Base-by-base conservation (phyloP, 2,888 invertebrate species). In the Morpho achilles region DNA sequence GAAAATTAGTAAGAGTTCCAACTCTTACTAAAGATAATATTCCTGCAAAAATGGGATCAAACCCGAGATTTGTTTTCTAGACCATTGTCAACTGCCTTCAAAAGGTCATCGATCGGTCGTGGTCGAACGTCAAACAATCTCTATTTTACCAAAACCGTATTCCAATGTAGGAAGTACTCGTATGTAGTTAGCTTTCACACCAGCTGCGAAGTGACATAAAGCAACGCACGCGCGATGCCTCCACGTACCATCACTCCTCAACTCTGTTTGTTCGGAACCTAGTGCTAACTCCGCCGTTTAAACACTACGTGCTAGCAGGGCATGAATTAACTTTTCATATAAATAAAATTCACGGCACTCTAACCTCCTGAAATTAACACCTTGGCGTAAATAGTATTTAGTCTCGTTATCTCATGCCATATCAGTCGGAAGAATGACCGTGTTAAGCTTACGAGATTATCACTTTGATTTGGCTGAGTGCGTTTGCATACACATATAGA, bases 361-460 rank as follows among this genome's bases (percentile, higher is more conserved):
- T 90, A 90, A 90, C 83, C 86, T 89, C 87, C 85, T 86, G 88
- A 90, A 88, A 89, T 90, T 90, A 90, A 85, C 90, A 90, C 89
- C 88, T 89, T 66, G 75, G 80, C 87, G 88, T 87, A 88, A 89
- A 89, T 87, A 86, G 79, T 82, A 83, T 80, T 87, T 83, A 83
- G 83, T 77, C 80, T 80, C 79, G 82, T 82, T 83, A 81, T 77
- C 79, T 82, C 80, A 76, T 77, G 76, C 79, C 81, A 73, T 81
- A 77, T 75, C 74, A 71, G 78, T 60, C 62, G 53, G 44, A 46
- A 51, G 61, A 58, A 62, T 56, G 52, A 50, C 49, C 61, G 53
- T 64, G 58, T 57, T 68, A 61, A 57, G 53, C 58, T 58, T 48
- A 64, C 50, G 53, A 56, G 63, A 67, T 67, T 67, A 61, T 51